Conservation (phyloP, 2,888 invertebrate species). For the Strigamia crassipes region DNA sequence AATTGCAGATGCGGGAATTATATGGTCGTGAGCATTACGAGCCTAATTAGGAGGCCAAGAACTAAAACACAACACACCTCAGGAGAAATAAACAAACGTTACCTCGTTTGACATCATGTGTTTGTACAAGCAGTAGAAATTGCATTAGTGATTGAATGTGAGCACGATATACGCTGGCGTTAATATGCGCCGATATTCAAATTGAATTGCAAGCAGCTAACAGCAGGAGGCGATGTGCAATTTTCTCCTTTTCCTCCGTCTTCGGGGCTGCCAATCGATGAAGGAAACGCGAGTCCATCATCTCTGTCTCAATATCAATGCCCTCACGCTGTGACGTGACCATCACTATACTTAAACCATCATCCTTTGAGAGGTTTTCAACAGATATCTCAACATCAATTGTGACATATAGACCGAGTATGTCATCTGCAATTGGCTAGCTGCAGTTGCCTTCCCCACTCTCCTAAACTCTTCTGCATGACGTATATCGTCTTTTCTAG, state of each 20-base stretch:
- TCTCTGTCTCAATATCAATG: conserved; percentile 27
- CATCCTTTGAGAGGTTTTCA: conserved; percentile 24
- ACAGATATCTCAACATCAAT: conserved; percentile 20
- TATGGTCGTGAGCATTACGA: conserved; percentile 37
- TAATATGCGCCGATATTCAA: conserved; percentile 30
- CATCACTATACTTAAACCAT: conserved; percentile 14
- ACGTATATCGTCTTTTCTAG: conserved; percentile 4
- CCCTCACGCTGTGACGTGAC: neutral
- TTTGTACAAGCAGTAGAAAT: neutral
- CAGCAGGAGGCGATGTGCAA: conserved; percentile 21
- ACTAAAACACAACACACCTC: conserved; percentile 32
- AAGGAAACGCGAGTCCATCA: conserved; percentile 26
- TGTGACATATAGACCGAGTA: conserved; percentile 33
- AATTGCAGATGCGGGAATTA: conserved; percentile 40
- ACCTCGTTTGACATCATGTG: conserved; percentile 15
- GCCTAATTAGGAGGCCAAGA: conserved; percentile 37
- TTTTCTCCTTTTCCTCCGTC: neutral
- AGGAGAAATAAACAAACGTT: conserved; percentile 27
- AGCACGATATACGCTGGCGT: neutral
- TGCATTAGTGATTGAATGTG: conserved; percentile 31
- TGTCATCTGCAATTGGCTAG: conserved; percentile 25
- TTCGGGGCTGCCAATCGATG: neutral
- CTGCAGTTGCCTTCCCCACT: neutral
- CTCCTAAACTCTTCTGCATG: neutral
- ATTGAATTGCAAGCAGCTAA: conserved; percentile 25